Conservation (phyloP, 2,113 vertebrate species). For the Takifugu flavidus region DNA sequence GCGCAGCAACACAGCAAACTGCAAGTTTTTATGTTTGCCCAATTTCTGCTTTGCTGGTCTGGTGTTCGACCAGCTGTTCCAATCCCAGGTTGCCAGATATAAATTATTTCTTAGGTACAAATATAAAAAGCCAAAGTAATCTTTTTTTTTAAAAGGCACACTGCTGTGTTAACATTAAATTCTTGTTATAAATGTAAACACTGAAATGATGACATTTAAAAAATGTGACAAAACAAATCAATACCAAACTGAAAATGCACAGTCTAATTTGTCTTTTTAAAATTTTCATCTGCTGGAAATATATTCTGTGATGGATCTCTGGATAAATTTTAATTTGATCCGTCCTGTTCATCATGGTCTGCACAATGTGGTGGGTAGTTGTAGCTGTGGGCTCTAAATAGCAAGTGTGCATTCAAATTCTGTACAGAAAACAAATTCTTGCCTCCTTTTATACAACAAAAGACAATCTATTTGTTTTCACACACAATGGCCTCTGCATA, state of each 20-base stretch:
- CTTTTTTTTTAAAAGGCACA: too few species aligned
- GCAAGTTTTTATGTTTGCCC: too few species aligned
- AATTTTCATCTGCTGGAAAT: slow-evolving; percentile 61
- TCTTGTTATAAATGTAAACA: not conserved
- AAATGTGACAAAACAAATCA: slow-evolving; percentile 30
- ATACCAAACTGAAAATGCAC: slow-evolving; percentile 12
- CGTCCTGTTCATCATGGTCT: slow-evolving; percentile 60
- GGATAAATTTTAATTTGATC: slow-evolving; percentile 66
- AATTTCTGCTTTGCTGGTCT: too few species aligned
- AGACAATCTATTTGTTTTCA: slow-evolving; percentile 66
- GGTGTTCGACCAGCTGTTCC: too few species aligned
- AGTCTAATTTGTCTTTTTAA: slow-evolving; percentile 48
- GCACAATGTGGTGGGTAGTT: slow-evolving; percentile 49
- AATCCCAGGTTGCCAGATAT: too few species aligned
- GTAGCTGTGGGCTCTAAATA: slow-evolving; percentile 54
- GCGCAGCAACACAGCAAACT: too few species aligned
- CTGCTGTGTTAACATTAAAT: too few species aligned
- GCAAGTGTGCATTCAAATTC: slow-evolving; percentile 55
- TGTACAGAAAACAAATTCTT: slow-evolving; percentile 48
- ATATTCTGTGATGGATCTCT: slow-evolving; percentile 60
- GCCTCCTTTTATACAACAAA: slow-evolving; percentile 51
- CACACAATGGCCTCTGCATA: slow-evolving; percentile 65
- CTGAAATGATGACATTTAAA: slow-evolving; percentile 8
- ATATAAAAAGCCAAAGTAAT: too few species aligned
- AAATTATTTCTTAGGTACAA: too few species aligned